phyloP scores from a whole-genome alignment of 1,140 invertebrate species.

The Leptinotarsa undecemlineata region DNA sequence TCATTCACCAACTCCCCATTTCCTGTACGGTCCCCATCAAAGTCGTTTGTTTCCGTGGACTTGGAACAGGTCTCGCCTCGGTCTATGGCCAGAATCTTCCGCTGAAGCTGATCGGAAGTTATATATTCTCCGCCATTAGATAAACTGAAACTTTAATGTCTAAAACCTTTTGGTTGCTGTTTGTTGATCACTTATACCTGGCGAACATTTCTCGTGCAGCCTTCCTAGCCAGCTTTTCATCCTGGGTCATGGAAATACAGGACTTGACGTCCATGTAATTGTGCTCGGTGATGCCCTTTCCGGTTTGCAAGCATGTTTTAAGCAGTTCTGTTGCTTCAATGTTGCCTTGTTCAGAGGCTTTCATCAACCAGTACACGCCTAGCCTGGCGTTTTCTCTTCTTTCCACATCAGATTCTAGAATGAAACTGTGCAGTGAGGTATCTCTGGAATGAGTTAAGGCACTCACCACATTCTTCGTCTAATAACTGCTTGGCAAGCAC shows the following conservation, averaged over 20 bases:
- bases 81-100: slow-evolving; percentile 69
- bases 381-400: slow-evolving; percentile 67
- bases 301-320: slow-evolving; percentile 74
- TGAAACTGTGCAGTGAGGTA: slow-evolving; percentile 23
- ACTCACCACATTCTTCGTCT: slow-evolving; percentile 69
- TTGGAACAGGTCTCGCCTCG: slow-evolving; percentile 55
- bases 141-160: slow-evolving; percentile 56
- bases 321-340: slow-evolving; percentile 81
- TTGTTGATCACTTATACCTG: slow-evolving; percentile 58
- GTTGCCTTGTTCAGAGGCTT: slow-evolving; percentile 87
- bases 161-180: background rate
- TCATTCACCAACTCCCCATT: slow-evolving; percentile 45
- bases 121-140: slow-evolving; percentile 85
- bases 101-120: slow-evolving; percentile 75
- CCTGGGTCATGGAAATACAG: slow-evolving; percentile 78
- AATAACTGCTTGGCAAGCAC: slow-evolving; percentile 75
- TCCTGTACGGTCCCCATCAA: slow-evolving; percentile 49
- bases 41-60: slow-evolving; percentile 47
- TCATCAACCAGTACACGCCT: slow-evolving; percentile 86
- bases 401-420: slow-evolving; percentile 60
- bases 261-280: slow-evolving; percentile 82
- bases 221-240: slow-evolving; percentile 82
- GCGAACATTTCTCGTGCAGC: slow-evolving; percentile 84
- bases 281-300: slow-evolving; percentile 78
- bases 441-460: slow-evolving; percentile 9